phyloP scores from a whole-genome alignment of 92 coral and sea anemone genomes.

The Anthopleura xanthogrammica region DNA sequence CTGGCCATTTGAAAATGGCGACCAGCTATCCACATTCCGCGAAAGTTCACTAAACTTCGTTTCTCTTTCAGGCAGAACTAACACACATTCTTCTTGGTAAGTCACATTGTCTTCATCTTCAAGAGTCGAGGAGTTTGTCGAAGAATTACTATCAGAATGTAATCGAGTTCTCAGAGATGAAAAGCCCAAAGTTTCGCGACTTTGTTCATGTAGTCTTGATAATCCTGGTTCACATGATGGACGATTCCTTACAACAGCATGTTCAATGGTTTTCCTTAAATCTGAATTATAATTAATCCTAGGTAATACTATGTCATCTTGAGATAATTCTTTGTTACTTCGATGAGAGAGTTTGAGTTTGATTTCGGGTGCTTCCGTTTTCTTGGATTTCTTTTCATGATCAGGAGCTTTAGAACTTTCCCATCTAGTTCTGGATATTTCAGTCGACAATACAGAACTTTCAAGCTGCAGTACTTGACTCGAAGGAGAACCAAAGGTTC shows the following conservation, averaged over 20 bases:
- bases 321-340: constrained; percentile 35
- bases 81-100: constrained; percentile 6
- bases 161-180: not conserved
- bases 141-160: not conserved
- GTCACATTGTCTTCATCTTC: constrained; percentile 7
- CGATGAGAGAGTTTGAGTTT: constrained; percentile 65
- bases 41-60: constrained; percentile 67
- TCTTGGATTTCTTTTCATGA: constrained; percentile 5
- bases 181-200: not conserved
- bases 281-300: constrained; percentile 71
- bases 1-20: constrained; percentile 60
- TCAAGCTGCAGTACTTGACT: constrained; percentile 15
- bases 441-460: constrained; percentile 9
- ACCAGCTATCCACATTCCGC: constrained; percentile 55
- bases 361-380: constrained; percentile 19
- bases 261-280: constrained; percentile 71
- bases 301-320: constrained; percentile 64
- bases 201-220: not conserved
- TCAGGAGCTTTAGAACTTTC: not conserved
- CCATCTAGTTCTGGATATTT: not conserved
- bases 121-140: constrained; percentile 1
- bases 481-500: constrained; percentile 15
- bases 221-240: not conserved
- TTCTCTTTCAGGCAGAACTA: constrained; percentile 22
- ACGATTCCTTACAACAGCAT: constrained; percentile 59